Evolutionary conservation across 2,113 vertebrate genomes (phyloP).

Genomic region (Salvelinus namaycush): DNA sequence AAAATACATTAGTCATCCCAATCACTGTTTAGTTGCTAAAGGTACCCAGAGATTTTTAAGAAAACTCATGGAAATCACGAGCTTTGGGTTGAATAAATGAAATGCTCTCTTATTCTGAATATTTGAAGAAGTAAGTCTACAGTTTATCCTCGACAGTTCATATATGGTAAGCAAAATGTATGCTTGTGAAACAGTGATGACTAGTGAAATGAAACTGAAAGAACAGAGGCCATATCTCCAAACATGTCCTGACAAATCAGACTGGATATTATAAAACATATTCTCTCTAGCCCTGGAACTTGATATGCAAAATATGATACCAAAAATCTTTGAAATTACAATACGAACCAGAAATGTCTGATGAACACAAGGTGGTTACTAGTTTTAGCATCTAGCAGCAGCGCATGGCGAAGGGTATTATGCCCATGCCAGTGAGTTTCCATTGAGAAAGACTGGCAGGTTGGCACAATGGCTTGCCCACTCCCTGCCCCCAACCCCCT

Average conservation of each 20-base stretch:
- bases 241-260: slow-evolving; percentile 10
- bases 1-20: background rate
- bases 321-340: background rate
- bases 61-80: background rate
- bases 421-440: slow-evolving; percentile 41
- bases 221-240: too few species aligned
- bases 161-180: background rate
- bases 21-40: background rate
- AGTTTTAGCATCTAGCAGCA: background rate
- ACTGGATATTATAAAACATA: slow-evolving; percentile 37
- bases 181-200: slow-evolving; percentile 22
- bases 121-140: background rate
- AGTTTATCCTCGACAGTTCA: slow-evolving; percentile 2
- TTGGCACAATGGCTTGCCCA: slow-evolving; percentile 68
- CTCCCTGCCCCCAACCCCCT: slow-evolving; percentile 57
- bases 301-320: slow-evolving; percentile 35
- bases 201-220: slow-evolving; percentile 33
- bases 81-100: background rate
- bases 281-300: slow-evolving; percentile 52
- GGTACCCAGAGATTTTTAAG: background rate
- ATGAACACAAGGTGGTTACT: background rate
- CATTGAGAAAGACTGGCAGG: slow-evolving; percentile 60
- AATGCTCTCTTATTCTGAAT: background rate
- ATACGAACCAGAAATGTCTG: background rate
- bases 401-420: slow-evolving; percentile 6